Evolutionary conservation across 92 coral and sea anemone genomes (phyloP).

Genomic region (Blastomussa wellsi): DNA sequence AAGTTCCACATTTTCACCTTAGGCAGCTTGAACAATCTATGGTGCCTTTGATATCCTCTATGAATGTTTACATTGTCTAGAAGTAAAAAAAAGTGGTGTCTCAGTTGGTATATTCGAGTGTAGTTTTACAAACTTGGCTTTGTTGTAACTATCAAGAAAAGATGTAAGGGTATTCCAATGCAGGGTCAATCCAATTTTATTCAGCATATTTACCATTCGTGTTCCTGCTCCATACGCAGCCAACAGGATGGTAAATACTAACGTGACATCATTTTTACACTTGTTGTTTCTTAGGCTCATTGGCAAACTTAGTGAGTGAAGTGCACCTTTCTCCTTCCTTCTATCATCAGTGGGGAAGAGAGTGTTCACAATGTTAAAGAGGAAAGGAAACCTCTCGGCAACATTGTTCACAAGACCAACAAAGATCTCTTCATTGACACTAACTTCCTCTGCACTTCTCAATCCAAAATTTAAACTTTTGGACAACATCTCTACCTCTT

Average conservation of each 20-base stretch:
- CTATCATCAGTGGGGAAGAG: constrained; percentile 28
- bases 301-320: constrained; percentile 36
- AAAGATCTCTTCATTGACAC: constrained; percentile 41
- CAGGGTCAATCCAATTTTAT: constrained; percentile 40
- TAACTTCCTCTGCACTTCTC: constrained; percentile 21
- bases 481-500: constrained; percentile 34
- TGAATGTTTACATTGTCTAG: constrained; percentile 60
- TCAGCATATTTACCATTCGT: constrained; percentile 47
- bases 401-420: constrained; percentile 36
- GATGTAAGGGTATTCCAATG: constrained; percentile 47
- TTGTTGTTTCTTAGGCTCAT: constrained; percentile 30
- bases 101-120: constrained; percentile 32
- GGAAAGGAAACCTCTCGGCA: constrained; percentile 33
- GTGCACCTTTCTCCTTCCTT: constrained; percentile 34
- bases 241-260: constrained; percentile 33
- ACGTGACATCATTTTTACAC: constrained; percentile 35
- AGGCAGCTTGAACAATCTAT: constrained; percentile 43
- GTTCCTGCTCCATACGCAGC: constrained; percentile 45
- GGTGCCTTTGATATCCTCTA: constrained; percentile 54
- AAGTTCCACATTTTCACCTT: constrained; percentile 63
- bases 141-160: constrained; percentile 14
- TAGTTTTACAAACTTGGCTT: constrained; percentile 15
- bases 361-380: constrained; percentile 33
- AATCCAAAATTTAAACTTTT: constrained; percentile 35
- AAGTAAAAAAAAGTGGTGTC: constrained; percentile 35